Conservation (phyloP, 2,888 invertebrate genomes). For the Dasysyrphus albostriatus region DNA sequence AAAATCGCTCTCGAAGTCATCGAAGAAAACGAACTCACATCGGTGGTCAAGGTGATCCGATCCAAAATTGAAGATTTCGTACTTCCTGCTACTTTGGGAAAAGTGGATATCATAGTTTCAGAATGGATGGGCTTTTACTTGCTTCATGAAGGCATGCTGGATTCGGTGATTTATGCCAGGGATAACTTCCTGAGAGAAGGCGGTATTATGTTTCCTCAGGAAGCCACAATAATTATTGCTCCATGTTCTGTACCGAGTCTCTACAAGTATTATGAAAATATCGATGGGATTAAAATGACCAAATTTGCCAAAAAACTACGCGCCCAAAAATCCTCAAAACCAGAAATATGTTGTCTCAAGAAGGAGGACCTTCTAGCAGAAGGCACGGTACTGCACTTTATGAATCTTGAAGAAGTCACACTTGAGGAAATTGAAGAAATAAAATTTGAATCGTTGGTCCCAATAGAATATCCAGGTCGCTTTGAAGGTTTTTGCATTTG, state of each 20-base stretch:
- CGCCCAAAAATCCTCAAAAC: slow-evolving; percentile 86
- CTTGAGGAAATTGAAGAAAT: slow-evolving; percentile 86
- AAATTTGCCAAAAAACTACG: slow-evolving; percentile 87
- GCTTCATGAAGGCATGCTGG: slow-evolving; percentile 97
- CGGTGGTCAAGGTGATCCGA: slow-evolving; percentile 87
- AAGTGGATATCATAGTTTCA: slow-evolving; percentile 95
- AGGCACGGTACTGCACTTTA: slow-evolving; percentile 87
- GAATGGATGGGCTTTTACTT: slow-evolving; percentile 99
- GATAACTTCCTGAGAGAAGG: slow-evolving; percentile 91
- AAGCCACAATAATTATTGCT: slow-evolving; percentile 86
- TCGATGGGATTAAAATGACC: slow-evolving; percentile 92
- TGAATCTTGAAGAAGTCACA: slow-evolving; percentile 88
- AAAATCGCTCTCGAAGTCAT: slow-evolving; percentile 87
- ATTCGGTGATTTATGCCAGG: slow-evolving; percentile 93
- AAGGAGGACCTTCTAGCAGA: slow-evolving; percentile 87
- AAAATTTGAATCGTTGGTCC: slow-evolving; percentile 86
- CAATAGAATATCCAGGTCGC: slow-evolving; percentile 84
- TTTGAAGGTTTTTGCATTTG: slow-evolving; percentile 92
- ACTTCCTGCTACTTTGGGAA: slow-evolving; percentile 86
- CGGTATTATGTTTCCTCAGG: slow-evolving; percentile 91
- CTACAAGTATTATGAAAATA: slow-evolving; percentile 90
- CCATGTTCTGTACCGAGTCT: slow-evolving; percentile 85
- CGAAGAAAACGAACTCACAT: slow-evolving; percentile 88
- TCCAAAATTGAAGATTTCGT: slow-evolving; percentile 85
- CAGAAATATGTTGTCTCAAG: slow-evolving; percentile 86